Evolutionary conservation across 2,797 vertebrate genomes (phyloP).

Genomic region (Semaprochilodus insignis): DNA sequence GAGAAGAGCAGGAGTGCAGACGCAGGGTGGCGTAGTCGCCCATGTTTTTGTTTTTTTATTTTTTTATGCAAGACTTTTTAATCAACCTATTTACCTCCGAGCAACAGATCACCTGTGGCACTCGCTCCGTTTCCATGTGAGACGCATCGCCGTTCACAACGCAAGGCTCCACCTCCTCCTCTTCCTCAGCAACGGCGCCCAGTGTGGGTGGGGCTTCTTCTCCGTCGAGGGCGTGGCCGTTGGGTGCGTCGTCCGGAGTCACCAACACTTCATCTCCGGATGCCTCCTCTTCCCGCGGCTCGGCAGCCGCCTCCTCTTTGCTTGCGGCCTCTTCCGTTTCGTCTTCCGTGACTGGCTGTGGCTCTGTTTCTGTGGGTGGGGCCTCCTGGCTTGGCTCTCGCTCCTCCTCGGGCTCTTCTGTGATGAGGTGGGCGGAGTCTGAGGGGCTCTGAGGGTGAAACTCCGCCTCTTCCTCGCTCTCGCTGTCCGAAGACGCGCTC

Average conservation of each 20-base stretch:
- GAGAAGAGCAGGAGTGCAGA: constrained; percentile 77
- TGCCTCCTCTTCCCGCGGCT: constrained; percentile 53
- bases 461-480: constrained; percentile 93
- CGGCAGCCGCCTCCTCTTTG: constrained; percentile 34
- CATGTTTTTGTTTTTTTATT: constrained; percentile 54
- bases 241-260: constrained; percentile 68
- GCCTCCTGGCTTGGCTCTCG: constrained; percentile 63
- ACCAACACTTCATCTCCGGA: constrained; percentile 60
- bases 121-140: constrained; percentile 84
- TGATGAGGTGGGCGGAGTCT: constrained; percentile 81
- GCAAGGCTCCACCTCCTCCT: constrained; percentile 77
- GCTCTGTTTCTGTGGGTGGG: constrained; percentile 13
- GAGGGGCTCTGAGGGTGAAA: constrained; percentile 84
- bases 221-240: constrained; percentile 60
- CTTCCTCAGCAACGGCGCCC: constrained; percentile 66
- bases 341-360: constrained; percentile 1
- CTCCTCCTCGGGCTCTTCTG: constrained; percentile 84
- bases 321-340: constrained; percentile 44
- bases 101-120: constrained; percentile 97
- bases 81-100: constrained; percentile 92
- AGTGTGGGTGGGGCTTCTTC: constrained; percentile 59
- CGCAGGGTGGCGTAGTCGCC: constrained; percentile 69
- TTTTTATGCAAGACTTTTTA: constrained; percentile 31
- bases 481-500: constrained; percentile 84
- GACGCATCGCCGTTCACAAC: constrained; percentile 93